Percentiles rank a stretch among this genome's conserved stretches.
These are phyloP conservation scores for Cydia splendana DNA, from an alignment of 1,140 invertebrate genomes.

Conservation along the genomic window DNA sequence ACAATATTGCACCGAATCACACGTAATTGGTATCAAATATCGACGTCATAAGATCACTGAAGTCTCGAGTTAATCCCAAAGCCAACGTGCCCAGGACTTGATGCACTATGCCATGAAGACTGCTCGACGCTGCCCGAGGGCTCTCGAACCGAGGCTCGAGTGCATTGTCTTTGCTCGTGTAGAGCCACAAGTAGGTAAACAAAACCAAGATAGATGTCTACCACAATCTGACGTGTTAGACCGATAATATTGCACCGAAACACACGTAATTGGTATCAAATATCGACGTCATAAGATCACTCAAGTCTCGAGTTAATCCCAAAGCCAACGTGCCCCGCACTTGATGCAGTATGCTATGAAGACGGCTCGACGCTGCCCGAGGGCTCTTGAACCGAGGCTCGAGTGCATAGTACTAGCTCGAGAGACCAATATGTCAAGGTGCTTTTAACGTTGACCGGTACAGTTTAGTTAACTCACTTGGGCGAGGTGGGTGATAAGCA, in stretches of 20 bases:
- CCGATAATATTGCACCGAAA: not conserved
- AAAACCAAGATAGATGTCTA: not conserved
- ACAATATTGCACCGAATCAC: not conserved
- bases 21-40: not conserved
- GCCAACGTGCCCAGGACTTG: not conserved
- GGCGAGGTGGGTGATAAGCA: too few species aligned
- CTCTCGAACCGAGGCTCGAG: not conserved
- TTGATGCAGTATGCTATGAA: not conserved
- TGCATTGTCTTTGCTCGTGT: not conserved
- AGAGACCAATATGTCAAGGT: constrained; percentile 14
- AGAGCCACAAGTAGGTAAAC: too few species aligned
- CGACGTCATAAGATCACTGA: not conserved
- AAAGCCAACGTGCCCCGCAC: not conserved
- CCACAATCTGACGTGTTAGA: not conserved
- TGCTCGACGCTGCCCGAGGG: not conserved
- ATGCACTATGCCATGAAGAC: constrained; percentile 2
- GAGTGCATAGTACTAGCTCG: not conserved
- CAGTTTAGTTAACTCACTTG: not conserved
- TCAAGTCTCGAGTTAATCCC: not conserved
- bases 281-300: not conserved
- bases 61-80: not conserved
- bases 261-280: not conserved
- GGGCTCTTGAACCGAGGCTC: not conserved
- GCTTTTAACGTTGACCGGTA: not conserved
- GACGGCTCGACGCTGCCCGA: not conserved